Evolutionary conservation across 1,140 invertebrate species (phyloP).

Genomic region (Megathymus violae): DNA sequence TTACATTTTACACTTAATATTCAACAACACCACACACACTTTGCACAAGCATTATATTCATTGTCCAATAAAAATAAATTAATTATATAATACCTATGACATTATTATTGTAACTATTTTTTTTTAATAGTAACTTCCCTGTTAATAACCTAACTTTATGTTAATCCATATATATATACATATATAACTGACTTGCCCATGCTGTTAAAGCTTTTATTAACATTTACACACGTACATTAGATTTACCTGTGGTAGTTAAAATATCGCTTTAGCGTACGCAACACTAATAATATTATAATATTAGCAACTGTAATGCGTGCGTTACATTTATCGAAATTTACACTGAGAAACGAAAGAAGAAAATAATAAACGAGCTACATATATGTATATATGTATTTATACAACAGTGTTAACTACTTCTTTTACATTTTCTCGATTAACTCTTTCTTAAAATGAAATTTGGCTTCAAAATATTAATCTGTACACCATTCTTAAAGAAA

Average conservation of each 20-base stretch:
- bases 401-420: slow-evolving; percentile 60
- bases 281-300: slow-evolving; percentile 58
- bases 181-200: slow-evolving; percentile 17
- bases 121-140: neutral
- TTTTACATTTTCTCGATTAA: slow-evolving; percentile 67
- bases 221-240: slow-evolving; percentile 38
- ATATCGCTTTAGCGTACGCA: slow-evolving; percentile 68
- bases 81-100: slow-evolving; percentile 1
- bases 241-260: slow-evolving; percentile 43
- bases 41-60: slow-evolving; percentile 21
- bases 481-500: slow-evolving; percentile 71
- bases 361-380: slow-evolving; percentile 51
- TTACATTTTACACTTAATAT: slow-evolving; percentile 16
- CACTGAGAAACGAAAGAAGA: slow-evolving; percentile 50
- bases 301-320: slow-evolving; percentile 81
- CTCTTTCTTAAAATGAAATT: slow-evolving; percentile 57
- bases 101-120: neutral
- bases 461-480: slow-evolving; percentile 59
- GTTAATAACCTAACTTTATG: slow-evolving; percentile 4
- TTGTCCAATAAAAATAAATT: slow-evolving; percentile 4
- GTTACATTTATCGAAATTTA: slow-evolving; percentile 52
- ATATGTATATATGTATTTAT: slow-evolving; percentile 68
- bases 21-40: slow-evolving; percentile 29
- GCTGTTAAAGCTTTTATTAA: slow-evolving; percentile 61
- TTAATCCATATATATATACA: slow-evolving; percentile 19